These are phyloP conservation scores for Tupiocoris notatus DNA, from an alignment of 2,888 invertebrate species.

Conservation along the genomic window DNA sequence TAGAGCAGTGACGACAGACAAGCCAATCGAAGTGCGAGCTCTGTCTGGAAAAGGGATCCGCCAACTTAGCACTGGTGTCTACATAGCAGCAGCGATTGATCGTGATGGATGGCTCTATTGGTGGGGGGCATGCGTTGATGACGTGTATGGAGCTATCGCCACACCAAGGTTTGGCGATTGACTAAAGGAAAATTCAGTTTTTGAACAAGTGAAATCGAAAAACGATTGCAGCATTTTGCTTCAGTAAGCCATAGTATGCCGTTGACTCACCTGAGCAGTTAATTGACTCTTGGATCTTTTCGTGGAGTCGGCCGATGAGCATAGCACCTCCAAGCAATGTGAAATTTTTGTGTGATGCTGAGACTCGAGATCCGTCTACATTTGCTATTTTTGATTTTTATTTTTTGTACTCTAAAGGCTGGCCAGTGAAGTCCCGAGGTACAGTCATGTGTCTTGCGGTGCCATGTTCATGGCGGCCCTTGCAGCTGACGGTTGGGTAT, in stretches of 20 bases:
- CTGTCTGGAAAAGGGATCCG: conserved; percentile 22
- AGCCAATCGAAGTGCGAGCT: conserved; percentile 7
- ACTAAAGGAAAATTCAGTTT: too few relatives aligned
- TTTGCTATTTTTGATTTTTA: too few relatives aligned
- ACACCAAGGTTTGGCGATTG: background rate
- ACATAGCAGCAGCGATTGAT: conserved; percentile 18
- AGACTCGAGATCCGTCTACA: too few relatives aligned
- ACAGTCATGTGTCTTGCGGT: conserved; percentile 12
- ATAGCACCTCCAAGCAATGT: too few relatives aligned
- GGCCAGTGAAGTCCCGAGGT: background rate
- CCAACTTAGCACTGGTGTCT: conserved; percentile 9
- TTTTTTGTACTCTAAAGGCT: background rate
- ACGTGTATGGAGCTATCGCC: background rate
- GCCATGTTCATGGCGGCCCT: conserved; percentile 30
- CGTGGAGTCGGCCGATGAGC: too few relatives aligned
- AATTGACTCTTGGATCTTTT: too few relatives aligned
- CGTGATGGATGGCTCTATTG: conserved; percentile 31
- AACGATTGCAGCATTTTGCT: too few relatives aligned
- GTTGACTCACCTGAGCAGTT: too few relatives aligned
- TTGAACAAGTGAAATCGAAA: too few relatives aligned
- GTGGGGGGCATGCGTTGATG: background rate
- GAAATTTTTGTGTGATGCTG: too few relatives aligned
- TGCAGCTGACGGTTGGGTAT: conserved; percentile 17
- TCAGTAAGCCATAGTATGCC: too few relatives aligned
- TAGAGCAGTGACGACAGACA: background rate